Conservation (phyloP, 2,797 vertebrate species). For the Geotrypetes seraphini region DNA sequence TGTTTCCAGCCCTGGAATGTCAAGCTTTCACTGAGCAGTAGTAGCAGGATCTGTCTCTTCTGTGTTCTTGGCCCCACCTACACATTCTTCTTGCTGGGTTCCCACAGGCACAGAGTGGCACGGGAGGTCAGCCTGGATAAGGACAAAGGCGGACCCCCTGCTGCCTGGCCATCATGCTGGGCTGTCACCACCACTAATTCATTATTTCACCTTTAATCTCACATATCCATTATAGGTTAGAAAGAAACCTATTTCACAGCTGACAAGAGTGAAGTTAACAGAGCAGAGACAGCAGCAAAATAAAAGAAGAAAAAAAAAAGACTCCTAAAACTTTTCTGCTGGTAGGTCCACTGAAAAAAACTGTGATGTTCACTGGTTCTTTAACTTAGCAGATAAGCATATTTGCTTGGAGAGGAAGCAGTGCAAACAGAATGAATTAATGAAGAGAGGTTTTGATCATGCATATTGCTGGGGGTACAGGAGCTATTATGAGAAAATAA, state of each 20-base stretch:
- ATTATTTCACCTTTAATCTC: conserved; percentile 64
- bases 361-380: too few relatives aligned
- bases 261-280: conserved; percentile 59
- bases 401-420: too few relatives aligned
- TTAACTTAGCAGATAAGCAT: too few relatives aligned
- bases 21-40: conserved; percentile 32
- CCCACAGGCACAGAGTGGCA: conserved; percentile 56
- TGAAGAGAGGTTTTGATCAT: too few relatives aligned
- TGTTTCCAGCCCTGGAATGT: conserved; percentile 53
- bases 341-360: too few relatives aligned
- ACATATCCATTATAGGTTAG: conserved; percentile 53
- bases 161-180: conserved; percentile 47
- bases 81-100: conserved; percentile 57
- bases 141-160: conserved; percentile 54
- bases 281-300: conserved; percentile 19
- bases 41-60: conserved; percentile 32
- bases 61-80: conserved; percentile 40
- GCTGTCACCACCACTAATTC: conserved; percentile 59
- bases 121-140: conserved; percentile 55
- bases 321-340: too few relatives aligned
- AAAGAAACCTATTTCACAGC: conserved; percentile 63
- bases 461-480: too few relatives aligned
- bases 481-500: too few relatives aligned
- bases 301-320: too few relatives aligned
- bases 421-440: too few relatives aligned